phyloP scores from a whole-genome alignment of 23 tunicate genomes.

The Halocynthia roretzi region DNA sequence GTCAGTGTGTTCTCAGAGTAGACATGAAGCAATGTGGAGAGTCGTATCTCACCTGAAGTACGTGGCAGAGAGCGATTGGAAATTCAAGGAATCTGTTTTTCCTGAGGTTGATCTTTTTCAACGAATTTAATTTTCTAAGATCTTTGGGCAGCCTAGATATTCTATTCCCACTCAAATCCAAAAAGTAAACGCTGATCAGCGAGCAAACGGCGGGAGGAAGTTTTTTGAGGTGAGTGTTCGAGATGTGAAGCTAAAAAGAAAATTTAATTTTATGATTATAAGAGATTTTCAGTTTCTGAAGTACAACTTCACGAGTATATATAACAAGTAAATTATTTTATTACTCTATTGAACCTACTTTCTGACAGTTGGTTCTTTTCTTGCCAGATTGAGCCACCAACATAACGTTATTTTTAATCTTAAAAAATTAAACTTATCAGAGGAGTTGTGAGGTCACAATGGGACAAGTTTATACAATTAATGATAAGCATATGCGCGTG shows the following conservation, averaged over 20 bases:
- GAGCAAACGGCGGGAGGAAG: conserved; percentile 44
- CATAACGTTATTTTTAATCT: no score
- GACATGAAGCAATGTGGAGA: neutral
- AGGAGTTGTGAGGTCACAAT: no score
- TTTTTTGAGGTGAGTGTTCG: conserved; percentile 22
- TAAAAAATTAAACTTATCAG: no score
- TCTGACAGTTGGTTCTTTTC: no score
- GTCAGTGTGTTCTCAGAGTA: neutral
- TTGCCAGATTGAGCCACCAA: no score
- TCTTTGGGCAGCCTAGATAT: conserved; percentile 40
- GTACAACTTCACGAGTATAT: no score
- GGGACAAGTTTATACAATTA: no score
- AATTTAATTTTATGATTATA: neutral
- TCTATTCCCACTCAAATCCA: conserved; percentile 34
- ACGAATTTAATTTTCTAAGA: conserved; percentile 24
- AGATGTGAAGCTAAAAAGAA: conserved; percentile 28
- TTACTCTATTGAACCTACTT: no score
- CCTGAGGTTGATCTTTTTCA: conserved; percentile 21
- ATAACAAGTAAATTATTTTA: no score
- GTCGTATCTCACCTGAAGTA: conserved; percentile 25
- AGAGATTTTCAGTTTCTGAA: neutral
- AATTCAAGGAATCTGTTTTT: conserved; percentile 38
- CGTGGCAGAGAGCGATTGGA: conserved; percentile 53
- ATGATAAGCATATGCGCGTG: no score
- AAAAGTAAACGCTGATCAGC: conserved; percentile 25